Base-by-base conservation (phyloP, 92 coral and sea anemone species). In the Pocillopora grandis region DNA sequence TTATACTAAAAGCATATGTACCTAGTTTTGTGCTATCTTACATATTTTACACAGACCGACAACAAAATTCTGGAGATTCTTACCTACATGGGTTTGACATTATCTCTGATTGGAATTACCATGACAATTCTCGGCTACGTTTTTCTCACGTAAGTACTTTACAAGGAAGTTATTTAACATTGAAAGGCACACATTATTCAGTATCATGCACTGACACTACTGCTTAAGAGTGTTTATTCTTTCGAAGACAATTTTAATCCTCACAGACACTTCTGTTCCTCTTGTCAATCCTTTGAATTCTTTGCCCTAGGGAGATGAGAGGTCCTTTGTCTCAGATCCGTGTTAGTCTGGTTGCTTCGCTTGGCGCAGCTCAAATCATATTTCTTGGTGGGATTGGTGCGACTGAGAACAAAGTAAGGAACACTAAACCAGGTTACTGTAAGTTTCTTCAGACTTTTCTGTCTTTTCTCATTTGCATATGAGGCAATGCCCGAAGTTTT, bases 351-450 rank as follows among this genome's bases (percentile, higher is more conserved):
- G 86, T 82, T 16, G 20, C 86, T 27, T 82, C 72, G 10, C 86
- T 82, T 19, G 72, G 86, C 37, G 79, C 86, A 61, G 86, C 79
- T 7, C 86, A 82, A 82, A 72, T 73, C 10, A 82, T 82, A 63
- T 82, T 82, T 82, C 71, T 72, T 11, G 79, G 79, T 0, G 86
- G 86, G 16, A 62, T 82, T 17, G 62, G 72, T 15, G 86, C 86
- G 33, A 82, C 86, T 11, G 78, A 82, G 73, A 82, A 52, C 86
- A 82, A 72, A 72, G 86, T 82, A 62, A 59, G 31, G 58, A 17
- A 11, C 23, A 42, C 16, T 23, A 6, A 21, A 59, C 10, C 1
- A 2, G 18, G 62, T 10, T 59, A 10, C 15, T 59, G 14, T 16
- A 12, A 59, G 2, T 42, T 42, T 42, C 49, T 3, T 42, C 7